phyloP scores from a whole-genome alignment of 2,797 vertebrate genomes.

The Margarornis squamiger region DNA sequence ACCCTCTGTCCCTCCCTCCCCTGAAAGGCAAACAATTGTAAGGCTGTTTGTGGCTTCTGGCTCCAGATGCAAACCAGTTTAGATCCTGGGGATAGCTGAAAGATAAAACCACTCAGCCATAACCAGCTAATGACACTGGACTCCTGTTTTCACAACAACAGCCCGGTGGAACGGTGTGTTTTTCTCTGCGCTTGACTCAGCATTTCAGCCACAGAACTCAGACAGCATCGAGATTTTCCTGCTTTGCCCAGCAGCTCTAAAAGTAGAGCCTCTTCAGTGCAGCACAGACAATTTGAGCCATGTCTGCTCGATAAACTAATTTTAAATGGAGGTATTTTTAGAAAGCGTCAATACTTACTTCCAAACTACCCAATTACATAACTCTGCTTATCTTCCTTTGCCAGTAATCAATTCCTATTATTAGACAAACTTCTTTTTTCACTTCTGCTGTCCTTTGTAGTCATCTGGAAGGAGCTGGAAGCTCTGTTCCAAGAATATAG shows the following conservation, averaged over 20 bases:
- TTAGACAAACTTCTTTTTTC: background rate
- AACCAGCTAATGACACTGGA: background rate
- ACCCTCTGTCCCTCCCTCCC: slow-evolving; percentile 15
- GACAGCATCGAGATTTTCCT: background rate
- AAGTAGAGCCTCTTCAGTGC: background rate
- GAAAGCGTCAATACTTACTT: slow-evolving; percentile 22
- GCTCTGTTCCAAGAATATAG: background rate
- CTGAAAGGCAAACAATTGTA: slow-evolving; percentile 31
- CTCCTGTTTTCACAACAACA: slow-evolving; percentile 36
- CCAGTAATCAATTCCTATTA: slow-evolving; percentile 34
- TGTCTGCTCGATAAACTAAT: slow-evolving; percentile 60
- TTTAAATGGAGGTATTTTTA: slow-evolving; percentile 52
- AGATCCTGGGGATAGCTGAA: background rate
- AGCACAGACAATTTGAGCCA: slow-evolving; percentile 6
- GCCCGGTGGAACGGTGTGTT: background rate
- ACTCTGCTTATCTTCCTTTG: background rate
- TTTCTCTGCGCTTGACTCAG: slow-evolving; percentile 32
- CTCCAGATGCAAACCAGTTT: slow-evolving; percentile 23
- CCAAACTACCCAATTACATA: slow-evolving; percentile 40
- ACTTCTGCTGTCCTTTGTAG: background rate
- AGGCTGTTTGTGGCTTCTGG: slow-evolving; percentile 45
- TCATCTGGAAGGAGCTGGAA: background rate
- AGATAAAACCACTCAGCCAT: slow-evolving; percentile 35
- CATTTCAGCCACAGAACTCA: background rate
- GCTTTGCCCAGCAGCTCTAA: background rate